Conservation (phyloP, 2,888 invertebrate genomes). For the Drosophila neutralis region DNA sequence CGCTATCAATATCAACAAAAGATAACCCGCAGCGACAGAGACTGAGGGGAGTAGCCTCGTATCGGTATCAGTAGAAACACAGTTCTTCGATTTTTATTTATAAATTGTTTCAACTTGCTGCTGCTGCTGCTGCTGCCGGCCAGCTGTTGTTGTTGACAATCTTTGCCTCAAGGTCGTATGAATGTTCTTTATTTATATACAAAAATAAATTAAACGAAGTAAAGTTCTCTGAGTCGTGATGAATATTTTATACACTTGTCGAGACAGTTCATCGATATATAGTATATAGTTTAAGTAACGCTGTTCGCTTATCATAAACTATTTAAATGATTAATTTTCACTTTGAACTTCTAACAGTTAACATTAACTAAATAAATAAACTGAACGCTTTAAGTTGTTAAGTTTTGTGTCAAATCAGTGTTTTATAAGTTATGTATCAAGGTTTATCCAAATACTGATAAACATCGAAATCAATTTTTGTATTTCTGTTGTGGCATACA, state of each 20-base stretch:
- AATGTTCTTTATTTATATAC: slow-evolving; percentile 37
- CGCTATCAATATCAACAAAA: slow-evolving; percentile 69
- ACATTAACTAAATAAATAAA: neutral
- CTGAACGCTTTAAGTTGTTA: neutral
- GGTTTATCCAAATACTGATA: neutral
- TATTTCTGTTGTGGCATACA: neutral
- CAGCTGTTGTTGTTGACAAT: slow-evolving; percentile 54
- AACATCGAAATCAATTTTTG: neutral
- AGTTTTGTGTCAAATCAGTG: neutral
- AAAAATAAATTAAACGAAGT: neutral
- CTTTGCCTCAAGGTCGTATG: slow-evolving; percentile 61
- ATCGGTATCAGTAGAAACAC: slow-evolving; percentile 46
- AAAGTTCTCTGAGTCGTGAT: neutral
- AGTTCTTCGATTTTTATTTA: slow-evolving; percentile 49
- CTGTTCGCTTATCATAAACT: neutral
- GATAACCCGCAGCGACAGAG: slow-evolving; percentile 52
- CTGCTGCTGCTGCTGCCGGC: slow-evolving; percentile 21
- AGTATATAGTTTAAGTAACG: neutral
- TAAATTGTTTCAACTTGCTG: slow-evolving; percentile 47
- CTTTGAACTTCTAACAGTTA: neutral
- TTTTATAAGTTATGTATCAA: neutral
- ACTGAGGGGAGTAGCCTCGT: slow-evolving; percentile 13
- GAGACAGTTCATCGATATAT: neutral
- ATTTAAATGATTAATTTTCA: neutral
- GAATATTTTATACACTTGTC: slow-evolving; percentile 14